Evolutionary conservation across 2,888 invertebrate species (phyloP), one percentile per base, ranked within the genome.

Genomic region (Mythimna lalbum): DNA sequence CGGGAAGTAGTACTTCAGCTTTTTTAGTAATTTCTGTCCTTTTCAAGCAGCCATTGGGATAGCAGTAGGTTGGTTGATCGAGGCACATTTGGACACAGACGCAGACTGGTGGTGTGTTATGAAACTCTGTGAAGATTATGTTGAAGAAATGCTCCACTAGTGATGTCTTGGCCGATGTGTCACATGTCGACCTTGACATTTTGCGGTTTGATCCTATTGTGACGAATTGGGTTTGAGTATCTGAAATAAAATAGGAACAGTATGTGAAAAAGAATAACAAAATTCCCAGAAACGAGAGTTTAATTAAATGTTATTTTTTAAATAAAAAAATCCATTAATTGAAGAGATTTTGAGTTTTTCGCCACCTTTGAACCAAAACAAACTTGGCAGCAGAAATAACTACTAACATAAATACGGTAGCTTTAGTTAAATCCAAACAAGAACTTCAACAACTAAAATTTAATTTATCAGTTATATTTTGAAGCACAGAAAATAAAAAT

Each of bases 61-160:
- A 95, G 76, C 95, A 95, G 78, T 95, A 95, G 0, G 93, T 93
- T 0, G 94, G 88, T 69, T 93, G 93, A 1, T 90, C 88, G 0
- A 76, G 67, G 52, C 95, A 95, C 92, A 94, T 94, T 80, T 94
- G 93, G 0, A 95, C 93, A 69, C 95, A 95, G 0, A 93, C 91
- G 50, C 95, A 95, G 0, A 90, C 85, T 1, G 95, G 95, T 3
- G 92, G 92, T 0, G 84, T 86, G 17, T 78, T 87, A 10, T 92
- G 92, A 64, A 94, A 95, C 69, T 95, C 94, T 2, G 89, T 86
- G 80, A 95, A 95, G 59, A 95, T 90, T 1, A 93, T 80, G 61
- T 93, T 93, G 80, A 95, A 95, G 78, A 95, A 95, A 63, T 92
- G 90, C 69, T 95, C 95, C 0, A 94, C 90, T 2, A 91, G 56